A percentile compares a stretch with the other conserved stretches of the same genome.
These are phyloP conservation scores for Bombus ignitus DNA, from an alignment of 1,140 invertebrate genomes.

Conservation along the genomic window DNA sequence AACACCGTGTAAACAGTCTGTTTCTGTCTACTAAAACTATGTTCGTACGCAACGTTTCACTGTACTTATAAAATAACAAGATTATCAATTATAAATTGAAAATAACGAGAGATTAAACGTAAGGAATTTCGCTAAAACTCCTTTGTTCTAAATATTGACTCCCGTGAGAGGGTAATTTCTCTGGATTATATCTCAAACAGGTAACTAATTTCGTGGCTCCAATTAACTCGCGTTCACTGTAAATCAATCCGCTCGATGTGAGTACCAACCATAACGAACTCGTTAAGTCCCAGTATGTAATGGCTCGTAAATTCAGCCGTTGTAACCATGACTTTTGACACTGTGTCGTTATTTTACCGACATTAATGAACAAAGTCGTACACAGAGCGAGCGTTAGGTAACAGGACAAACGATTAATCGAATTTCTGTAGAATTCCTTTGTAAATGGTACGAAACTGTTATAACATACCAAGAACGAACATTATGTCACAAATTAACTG, in stretches of 20 bases:
- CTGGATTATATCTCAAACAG: neutral
- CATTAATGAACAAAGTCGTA: neutral
- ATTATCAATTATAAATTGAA: neutral
- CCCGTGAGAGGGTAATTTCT: neutral
- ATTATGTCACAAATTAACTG: neutral
- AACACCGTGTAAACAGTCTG: too few species aligned
- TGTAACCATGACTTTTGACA: constrained; percentile 22
- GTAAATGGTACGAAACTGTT: neutral
- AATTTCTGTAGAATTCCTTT: neutral
- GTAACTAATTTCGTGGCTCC: constrained; percentile 16
- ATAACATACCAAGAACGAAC: neutral
- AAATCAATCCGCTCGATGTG: constrained; percentile 30
- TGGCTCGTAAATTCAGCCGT: constrained; percentile 15
- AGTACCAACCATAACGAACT: constrained; percentile 21
- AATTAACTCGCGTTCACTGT: constrained; percentile 23
- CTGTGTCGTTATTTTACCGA: neutral
- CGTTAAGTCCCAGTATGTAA: constrained; percentile 26
- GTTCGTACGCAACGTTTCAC: too few species aligned
- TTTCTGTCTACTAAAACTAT: too few species aligned
- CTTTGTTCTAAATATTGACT: neutral
- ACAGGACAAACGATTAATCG: neutral
- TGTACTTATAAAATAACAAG: too few species aligned
- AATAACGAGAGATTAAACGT: too few species aligned
- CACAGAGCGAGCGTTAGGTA: neutral
- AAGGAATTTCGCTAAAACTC: neutral